Evolutionary conservation across 1,140 invertebrate genomes (phyloP).

Genomic region (Megalopta genalis): DNA sequence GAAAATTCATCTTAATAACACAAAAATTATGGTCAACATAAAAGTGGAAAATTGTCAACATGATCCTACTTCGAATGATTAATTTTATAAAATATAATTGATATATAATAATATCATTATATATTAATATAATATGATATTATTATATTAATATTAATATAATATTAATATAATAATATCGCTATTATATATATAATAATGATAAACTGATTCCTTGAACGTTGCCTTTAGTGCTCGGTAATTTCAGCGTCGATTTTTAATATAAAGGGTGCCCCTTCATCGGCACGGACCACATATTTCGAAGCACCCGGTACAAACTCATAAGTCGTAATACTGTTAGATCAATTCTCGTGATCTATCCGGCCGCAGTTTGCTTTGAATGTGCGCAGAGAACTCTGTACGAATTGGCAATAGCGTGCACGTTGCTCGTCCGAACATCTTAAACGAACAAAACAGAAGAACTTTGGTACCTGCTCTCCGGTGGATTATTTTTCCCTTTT

Average conservation of each 20-base stretch:
- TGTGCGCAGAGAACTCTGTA: constrained; percentile 7
- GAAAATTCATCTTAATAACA: background rate
- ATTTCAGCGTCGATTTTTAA: no score
- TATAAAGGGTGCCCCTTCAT: background rate
- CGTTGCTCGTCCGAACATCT: constrained; percentile 1
- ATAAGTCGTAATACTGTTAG: constrained; percentile 56
- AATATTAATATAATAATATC: no score
- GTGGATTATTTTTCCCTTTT: constrained; percentile 13
- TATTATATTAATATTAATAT: no score
- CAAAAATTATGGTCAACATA: no score
- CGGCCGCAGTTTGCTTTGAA: constrained; percentile 33
- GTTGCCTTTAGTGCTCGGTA: no score
- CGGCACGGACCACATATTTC: background rate
- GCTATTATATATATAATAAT: no score
- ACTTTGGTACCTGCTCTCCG: constrained; percentile 36
- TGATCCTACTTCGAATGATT: no score
- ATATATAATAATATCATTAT: no score
- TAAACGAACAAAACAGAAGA: constrained; percentile 22
- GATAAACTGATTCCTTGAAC: no score
- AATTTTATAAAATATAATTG: no score
- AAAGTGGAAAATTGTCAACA: no score
- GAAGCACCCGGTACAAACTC: constrained; percentile 4
- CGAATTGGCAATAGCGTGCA: constrained; percentile 4
- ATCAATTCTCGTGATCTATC: background rate
- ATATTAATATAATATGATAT: no score